phyloP scores from a whole-genome alignment of 2,797 vertebrate genomes.

The Myoxocephalus aenaeus region DNA sequence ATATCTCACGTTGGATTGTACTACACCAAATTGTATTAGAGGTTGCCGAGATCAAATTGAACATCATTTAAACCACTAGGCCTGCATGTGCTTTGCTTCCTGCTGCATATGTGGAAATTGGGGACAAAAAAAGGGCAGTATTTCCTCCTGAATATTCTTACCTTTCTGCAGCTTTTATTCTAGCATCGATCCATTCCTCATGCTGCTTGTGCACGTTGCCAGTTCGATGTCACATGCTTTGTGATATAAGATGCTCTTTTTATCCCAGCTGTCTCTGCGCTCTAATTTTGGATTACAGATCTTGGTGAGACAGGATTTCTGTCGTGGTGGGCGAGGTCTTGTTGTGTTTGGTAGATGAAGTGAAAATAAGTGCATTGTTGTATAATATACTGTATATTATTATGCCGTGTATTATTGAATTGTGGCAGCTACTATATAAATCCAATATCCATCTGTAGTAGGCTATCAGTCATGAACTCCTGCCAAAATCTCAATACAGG shows the following conservation, averaged over 20 bases:
- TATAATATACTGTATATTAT: constrained; percentile 23
- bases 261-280: constrained; percentile 42
- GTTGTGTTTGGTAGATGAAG: constrained; percentile 26
- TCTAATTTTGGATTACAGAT: constrained; percentile 46
- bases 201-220: constrained; percentile 52
- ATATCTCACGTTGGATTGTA: constrained; percentile 29
- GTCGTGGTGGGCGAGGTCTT: constrained; percentile 28
- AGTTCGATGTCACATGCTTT: constrained; percentile 50
- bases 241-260: constrained; percentile 48
- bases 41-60: constrained; percentile 12
- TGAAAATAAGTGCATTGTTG: constrained; percentile 31
- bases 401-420: constrained; percentile 22
- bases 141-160: neutral
- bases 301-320: constrained; percentile 28
- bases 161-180: constrained; percentile 26
- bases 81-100: constrained; percentile 13
- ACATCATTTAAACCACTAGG: constrained; percentile 1
- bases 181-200: constrained; percentile 45
- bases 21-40: constrained; percentile 25
- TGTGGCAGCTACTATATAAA: constrained; percentile 13
- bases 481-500: constrained; percentile 20
- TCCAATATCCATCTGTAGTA: constrained; percentile 18
- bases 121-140: neutral
- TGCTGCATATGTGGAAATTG: constrained; percentile 15
- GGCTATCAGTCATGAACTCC: constrained; percentile 19